Base-by-base conservation (phyloP, 37 sponge, comb jelly and placozoan genomes). In the Petrosia ficiformis region DNA sequence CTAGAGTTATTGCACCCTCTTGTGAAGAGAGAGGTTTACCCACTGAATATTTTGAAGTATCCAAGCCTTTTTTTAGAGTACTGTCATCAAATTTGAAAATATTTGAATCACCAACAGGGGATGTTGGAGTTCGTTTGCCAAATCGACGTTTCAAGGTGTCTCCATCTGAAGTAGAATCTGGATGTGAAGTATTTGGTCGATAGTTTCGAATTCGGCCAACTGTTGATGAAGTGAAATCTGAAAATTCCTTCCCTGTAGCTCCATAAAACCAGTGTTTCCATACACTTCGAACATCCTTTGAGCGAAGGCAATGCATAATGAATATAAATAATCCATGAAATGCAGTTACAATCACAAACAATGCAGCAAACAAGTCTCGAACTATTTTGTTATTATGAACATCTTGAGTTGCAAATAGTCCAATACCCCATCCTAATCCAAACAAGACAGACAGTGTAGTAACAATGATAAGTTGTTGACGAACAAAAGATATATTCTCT, bases 311-410 rank as follows among this genome's bases (percentile, higher is more conserved):
- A 22, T 83, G 75, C 64, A 83, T 30, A 24, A 48, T 29, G 65
- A 83, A 83, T 5, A 83, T 68, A 43, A 68, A 36, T 8, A 83
- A 33, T 40, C 84, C 84, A 26, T 70, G 84, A 26, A 75, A 75
- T 0, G 67, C 67, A 40, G 71, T 76, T 26, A 75, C 22, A 4
- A 83, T 3, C 61, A 75, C 67, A 70, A 83, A 83, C 43, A 76
- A 26, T 33, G 59, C 67, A 41, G 75, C 68, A 33, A 76, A 65
- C 4, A 43, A 14, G 5, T 38, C 40, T 3, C 70, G 32, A 24
- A 76, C 32, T 2, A 21, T 3, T 1, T 8, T 42, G 14, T 30
- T 26, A 5, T 2, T 4, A 14, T 48, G 14, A 33, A 75, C 29
- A 16, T 32, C 71, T 39, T 56, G 31, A 35, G 48, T 77, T 64